phyloP scores from a whole-genome alignment of 2,113 vertebrate species.

The Typhlomys cinereus region DNA sequence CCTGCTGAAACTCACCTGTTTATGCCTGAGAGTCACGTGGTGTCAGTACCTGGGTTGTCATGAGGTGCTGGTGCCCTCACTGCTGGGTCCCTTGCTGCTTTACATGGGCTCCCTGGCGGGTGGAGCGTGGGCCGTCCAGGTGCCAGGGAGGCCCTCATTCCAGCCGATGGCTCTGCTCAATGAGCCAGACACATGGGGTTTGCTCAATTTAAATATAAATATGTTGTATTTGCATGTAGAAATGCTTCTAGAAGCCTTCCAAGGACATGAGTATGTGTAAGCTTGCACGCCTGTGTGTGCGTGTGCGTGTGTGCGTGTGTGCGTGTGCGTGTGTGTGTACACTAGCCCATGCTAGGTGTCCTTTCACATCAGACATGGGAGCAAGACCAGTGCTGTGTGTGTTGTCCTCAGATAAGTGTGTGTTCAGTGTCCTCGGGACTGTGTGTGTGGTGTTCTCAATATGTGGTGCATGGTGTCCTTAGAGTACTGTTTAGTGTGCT shows the following conservation, averaged over 20 bases:
- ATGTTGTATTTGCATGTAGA: background rate
- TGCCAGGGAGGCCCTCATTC: background rate
- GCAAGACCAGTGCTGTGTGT: too few relatives aligned
- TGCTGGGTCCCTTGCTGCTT: accelerated
- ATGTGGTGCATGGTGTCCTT: too few relatives aligned
- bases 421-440: too few relatives aligned
- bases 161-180: too few relatives aligned
- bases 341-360: too few relatives aligned
- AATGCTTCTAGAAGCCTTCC: accelerated
- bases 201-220: background rate
- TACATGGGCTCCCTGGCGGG: accelerated
- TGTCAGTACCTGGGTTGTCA: accelerated
- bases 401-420: too few relatives aligned
- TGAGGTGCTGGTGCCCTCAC: accelerated
- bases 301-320: too few relatives aligned
- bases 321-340: too few relatives aligned
- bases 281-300: too few relatives aligned
- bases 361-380: accelerated
- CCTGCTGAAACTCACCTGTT: background rate
- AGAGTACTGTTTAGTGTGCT: too few relatives aligned
- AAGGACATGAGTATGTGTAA: accelerated
- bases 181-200: accelerated
- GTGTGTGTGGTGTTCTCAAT: too few relatives aligned
- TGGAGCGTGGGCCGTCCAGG: accelerated
- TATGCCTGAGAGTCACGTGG: background rate